These are phyloP conservation scores for Tricholauxania praeusta DNA, from an alignment of 2,888 invertebrate species.

Conservation along the genomic window DNA sequence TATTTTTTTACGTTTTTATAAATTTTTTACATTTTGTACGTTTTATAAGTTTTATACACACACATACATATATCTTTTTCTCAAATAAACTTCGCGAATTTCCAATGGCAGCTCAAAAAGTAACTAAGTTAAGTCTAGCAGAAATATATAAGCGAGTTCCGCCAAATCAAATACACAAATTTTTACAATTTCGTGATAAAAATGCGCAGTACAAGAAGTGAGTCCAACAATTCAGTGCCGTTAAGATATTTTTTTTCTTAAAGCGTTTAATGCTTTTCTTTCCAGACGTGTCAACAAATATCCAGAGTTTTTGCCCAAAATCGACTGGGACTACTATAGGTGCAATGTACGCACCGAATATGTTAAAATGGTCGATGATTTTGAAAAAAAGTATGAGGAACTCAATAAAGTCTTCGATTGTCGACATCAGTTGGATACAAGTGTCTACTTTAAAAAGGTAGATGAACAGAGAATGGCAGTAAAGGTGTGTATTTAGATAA, in stretches of 20 bases:
- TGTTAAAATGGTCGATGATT: conserved; percentile 84
- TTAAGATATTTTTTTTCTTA: not conserved
- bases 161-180: conserved; percentile 52
- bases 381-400: conserved; percentile 80
- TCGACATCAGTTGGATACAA: conserved; percentile 56
- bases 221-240: conserved; percentile 18
- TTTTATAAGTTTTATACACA: not conserved
- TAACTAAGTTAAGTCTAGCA: conserved; percentile 40
- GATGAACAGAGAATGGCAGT: conserved; percentile 75
- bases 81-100: not conserved
- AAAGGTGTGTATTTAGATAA: conserved; percentile 58
- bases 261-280: conserved; percentile 3
- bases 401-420: conserved; percentile 51
- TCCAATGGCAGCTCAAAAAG: conserved; percentile 37
- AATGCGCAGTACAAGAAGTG: conserved; percentile 53
- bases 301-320: conserved; percentile 80
- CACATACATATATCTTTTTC: conserved; percentile 11
- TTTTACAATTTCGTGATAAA: conserved; percentile 49
- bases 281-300: conserved; percentile 53
- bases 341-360: conserved; percentile 73
- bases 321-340: conserved; percentile 87
- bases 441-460: conserved; percentile 67
- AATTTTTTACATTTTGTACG: conserved; percentile 5
- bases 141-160: conserved; percentile 56
- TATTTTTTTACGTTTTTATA: conserved; percentile 6